These are phyloP conservation scores for Luperina testacea DNA, from an alignment of 2,888 invertebrate genomes.

Conservation along the genomic window DNA sequence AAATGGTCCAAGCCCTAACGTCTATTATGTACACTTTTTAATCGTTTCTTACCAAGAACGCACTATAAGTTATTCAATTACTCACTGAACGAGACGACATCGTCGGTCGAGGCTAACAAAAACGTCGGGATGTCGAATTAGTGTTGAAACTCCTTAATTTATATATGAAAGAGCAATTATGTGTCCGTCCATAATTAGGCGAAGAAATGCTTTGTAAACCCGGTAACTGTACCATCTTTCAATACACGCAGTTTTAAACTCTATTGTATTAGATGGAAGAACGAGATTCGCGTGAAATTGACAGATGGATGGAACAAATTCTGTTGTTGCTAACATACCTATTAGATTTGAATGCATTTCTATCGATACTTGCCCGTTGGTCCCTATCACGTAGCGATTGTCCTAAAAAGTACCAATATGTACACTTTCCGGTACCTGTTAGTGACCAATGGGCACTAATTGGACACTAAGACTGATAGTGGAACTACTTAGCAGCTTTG, in stretches of 20 bases:
- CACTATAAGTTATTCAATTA: constrained; percentile 18
- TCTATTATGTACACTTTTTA: constrained; percentile 45
- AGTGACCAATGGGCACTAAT: constrained; percentile 56
- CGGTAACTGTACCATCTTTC: constrained; percentile 47
- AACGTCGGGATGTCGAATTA: constrained; percentile 59
- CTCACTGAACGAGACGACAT: constrained; percentile 36
- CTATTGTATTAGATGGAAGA: constrained; percentile 7
- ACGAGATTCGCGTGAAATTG: constrained; percentile 37
- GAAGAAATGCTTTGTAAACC: constrained; percentile 62
- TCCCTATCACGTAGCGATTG: constrained; percentile 32
- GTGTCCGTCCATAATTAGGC: constrained; percentile 71
- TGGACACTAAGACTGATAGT: constrained; percentile 74
- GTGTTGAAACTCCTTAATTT: constrained; percentile 71
- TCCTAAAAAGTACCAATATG: constrained; percentile 30
- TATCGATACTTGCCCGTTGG: constrained; percentile 47
- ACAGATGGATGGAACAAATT: constrained; percentile 36
- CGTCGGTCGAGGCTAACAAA: constrained; percentile 33
- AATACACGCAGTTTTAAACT: constrained; percentile 32
- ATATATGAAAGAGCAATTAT: constrained; percentile 65
- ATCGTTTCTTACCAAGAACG: constrained; percentile 50
- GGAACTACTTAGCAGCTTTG: constrained; percentile 68
- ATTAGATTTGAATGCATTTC: constrained; percentile 64
- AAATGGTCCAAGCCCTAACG: background rate
- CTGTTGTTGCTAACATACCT: constrained; percentile 46
- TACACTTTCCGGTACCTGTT: constrained; percentile 41